phyloP scores from a whole-genome alignment of 2,888 invertebrate genomes.

The Pachliopta kotzebuea region DNA sequence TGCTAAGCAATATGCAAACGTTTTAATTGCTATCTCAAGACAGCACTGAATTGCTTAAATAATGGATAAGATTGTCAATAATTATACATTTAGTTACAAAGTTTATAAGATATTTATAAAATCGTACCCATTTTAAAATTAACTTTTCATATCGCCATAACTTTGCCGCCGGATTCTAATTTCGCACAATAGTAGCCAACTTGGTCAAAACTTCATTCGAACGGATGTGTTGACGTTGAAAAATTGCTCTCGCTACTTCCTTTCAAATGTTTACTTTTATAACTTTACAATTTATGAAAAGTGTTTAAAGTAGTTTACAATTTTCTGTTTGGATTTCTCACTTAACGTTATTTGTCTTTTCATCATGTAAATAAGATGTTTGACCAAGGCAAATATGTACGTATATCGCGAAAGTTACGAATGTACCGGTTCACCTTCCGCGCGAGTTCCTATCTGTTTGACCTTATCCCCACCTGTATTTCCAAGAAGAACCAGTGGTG shows the following conservation, averaged over 20 bases:
- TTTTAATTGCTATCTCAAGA: too few species aligned
- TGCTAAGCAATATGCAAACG: too few species aligned
- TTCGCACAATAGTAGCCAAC: not conserved
- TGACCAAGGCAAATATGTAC: conserved; percentile 8
- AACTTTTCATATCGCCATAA: not conserved
- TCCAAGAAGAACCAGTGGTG: conserved; percentile 55
- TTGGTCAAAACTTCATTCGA: not conserved
- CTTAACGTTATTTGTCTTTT: not conserved
- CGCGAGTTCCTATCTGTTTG: conserved; percentile 34
- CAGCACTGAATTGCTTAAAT: not conserved
- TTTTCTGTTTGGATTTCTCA: not conserved
- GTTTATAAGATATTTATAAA: not conserved
- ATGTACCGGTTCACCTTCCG: conserved; percentile 29
- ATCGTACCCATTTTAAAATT: not conserved
- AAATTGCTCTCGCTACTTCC: not conserved
- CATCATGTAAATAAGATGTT: conserved; percentile 6
- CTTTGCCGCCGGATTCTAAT: not conserved
- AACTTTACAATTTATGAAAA: not conserved
- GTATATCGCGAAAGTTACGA: conserved; percentile 26
- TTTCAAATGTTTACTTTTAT: not conserved
- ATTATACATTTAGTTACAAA: not conserved
- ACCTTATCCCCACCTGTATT: conserved; percentile 59
- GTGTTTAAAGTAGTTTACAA: not conserved
- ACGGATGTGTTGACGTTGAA: conserved; percentile 8
- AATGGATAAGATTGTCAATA: not conserved